phyloP scores from a whole-genome alignment of 1,140 invertebrate species.

The Megalopta genalis region DNA sequence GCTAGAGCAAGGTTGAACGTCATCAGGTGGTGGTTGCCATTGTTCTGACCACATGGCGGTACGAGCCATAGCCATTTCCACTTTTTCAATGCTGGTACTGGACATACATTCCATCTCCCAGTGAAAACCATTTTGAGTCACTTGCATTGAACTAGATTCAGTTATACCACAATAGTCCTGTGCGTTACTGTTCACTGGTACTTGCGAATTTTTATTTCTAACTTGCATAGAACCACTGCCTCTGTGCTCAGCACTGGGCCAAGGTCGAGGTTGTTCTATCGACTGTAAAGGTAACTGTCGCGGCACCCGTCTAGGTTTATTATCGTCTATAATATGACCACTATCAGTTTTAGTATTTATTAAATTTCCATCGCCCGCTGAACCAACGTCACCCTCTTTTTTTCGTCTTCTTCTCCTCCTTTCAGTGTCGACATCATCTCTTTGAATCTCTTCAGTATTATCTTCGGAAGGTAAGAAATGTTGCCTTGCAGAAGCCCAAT shows the following conservation, averaged over 20 bases:
- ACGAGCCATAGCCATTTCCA: slow-evolving; percentile 66
- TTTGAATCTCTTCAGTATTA: slow-evolving; percentile 66
- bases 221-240: slow-evolving; percentile 54
- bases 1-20: slow-evolving; percentile 82
- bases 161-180: slow-evolving; percentile 65
- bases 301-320: slow-evolving; percentile 71
- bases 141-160: slow-evolving; percentile 58
- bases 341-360: slow-evolving; percentile 52
- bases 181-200: slow-evolving; percentile 64
- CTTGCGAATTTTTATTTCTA: slow-evolving; percentile 57
- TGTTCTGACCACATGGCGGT: slow-evolving; percentile 73
- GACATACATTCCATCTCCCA: slow-evolving; percentile 70
- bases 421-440: slow-evolving; percentile 67
- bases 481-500: slow-evolving; percentile 77
- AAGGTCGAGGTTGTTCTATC: slow-evolving; percentile 68
- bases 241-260: slow-evolving; percentile 45
- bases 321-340: slow-evolving; percentile 50
- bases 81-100: slow-evolving; percentile 58
- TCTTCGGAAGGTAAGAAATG: slow-evolving; percentile 72
- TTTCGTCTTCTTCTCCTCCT: slow-evolving; percentile 67
- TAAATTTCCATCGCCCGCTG: slow-evolving; percentile 51
- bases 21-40: slow-evolving; percentile 78
- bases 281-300: slow-evolving; percentile 72
- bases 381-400: slow-evolving; percentile 67
- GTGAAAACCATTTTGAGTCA: slow-evolving; percentile 70